Evolutionary conservation across 1,140 invertebrate species (phyloP).

Genomic region (Drosophila pectinifera): DNA sequence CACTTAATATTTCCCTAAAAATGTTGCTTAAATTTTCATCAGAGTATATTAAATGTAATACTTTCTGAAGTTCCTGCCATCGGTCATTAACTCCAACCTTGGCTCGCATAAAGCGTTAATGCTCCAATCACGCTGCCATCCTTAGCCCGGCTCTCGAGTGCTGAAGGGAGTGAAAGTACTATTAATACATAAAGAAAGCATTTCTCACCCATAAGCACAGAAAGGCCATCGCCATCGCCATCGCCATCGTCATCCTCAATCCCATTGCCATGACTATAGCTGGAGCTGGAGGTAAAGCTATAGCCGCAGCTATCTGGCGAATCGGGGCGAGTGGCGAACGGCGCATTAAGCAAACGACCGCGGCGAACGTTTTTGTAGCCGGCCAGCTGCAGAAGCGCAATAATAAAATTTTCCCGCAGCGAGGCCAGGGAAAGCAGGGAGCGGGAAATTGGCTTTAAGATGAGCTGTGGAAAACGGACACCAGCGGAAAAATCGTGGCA

Average conservation of each 20-base stretch:
- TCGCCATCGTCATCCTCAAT: constrained; percentile 34
- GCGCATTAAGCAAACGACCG: constrained; percentile 80
- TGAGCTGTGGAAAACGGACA: constrained; percentile 41
- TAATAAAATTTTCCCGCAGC: constrained; percentile 70
- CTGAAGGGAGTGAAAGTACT: constrained; percentile 76
- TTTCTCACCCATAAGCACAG: constrained; percentile 79
- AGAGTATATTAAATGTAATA: background rate
- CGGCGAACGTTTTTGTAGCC: constrained; percentile 52
- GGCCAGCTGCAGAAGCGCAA: constrained; percentile 75
- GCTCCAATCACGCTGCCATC: constrained; percentile 35
- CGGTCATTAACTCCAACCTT: constrained; percentile 16
- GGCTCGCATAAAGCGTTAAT: constrained; percentile 5
- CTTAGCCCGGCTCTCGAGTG: constrained; percentile 55
- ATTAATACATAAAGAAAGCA: constrained; percentile 83
- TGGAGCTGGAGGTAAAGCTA: constrained; percentile 13
- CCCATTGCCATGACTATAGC: constrained; percentile 11
- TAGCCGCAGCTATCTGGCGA: constrained; percentile 28
- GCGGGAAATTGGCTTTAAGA: constrained; percentile 76
- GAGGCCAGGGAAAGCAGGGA: constrained; percentile 4
- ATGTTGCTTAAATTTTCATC: constrained; percentile 1
- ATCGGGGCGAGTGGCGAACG: constrained; percentile 50
- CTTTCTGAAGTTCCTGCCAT: constrained; percentile 21
- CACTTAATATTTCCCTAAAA: background rate
- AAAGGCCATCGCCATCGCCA: constrained; percentile 68
- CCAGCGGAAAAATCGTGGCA: constrained; percentile 20